Base-by-base conservation (phyloP, 2,888 invertebrate species). In the Trisateles emortualis region DNA sequence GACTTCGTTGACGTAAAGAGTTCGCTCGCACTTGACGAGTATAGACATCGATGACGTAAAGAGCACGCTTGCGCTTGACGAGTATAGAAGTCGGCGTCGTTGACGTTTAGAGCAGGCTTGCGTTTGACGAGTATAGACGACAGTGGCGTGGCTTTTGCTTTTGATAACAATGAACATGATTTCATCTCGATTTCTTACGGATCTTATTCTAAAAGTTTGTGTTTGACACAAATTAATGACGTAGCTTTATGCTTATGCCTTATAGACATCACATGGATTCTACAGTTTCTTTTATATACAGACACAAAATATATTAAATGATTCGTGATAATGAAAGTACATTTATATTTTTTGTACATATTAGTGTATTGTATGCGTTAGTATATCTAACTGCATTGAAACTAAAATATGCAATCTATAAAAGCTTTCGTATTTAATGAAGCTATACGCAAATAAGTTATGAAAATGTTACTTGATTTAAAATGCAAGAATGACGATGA, bases 161-260 rank as follows among this genome's bases (percentile, higher is more conserved):
- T 22, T n/a, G 10, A n/a, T 6, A 38, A 17, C 17, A 10, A 1
- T 0, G 3, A 10, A 16, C n/a, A 24, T 61, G 45, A 54, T 50
- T 59, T 48, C 60, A 64, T 58, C 54, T 58, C 64, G 65, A 62
- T 54, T 52, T 26, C 48, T 48, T 5, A 11, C 64, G 35, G 51
- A 40, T 51, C 58, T 44, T 50, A 63, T 46, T 4, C 59, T 67
- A 61, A 63, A 68, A 35, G 52, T 53, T 72, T 77, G 80, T 81
- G 80, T 81, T 79, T 80, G 64, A 81, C 81, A 81, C 80, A 78
- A 71, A 62, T 58, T 62, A 72, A 78, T 75, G 76, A 78, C 74
- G 43, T 68, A 67, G 62, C 64, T 61, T 38, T 50, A 66, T 72
- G 73, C 60, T 38, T 50, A 66, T 72, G 73, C 60, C 74, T 74